phyloP scores from a whole-genome alignment of 2,797 vertebrate genomes.

The Pangasius macronema region DNA sequence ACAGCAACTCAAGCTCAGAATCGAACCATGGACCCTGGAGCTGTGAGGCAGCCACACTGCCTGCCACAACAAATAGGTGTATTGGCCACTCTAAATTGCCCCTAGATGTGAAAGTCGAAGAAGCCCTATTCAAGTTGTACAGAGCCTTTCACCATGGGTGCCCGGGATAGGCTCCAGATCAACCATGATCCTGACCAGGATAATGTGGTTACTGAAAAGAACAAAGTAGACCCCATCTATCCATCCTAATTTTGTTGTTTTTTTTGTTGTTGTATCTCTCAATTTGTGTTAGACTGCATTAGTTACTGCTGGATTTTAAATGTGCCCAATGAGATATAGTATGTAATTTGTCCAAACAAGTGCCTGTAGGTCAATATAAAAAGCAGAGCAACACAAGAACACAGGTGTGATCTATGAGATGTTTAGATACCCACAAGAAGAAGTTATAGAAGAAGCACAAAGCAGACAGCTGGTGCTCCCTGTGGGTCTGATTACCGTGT shows the following conservation, averaged over 20 bases:
- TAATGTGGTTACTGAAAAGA: background rate
- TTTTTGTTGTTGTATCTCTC: background rate
- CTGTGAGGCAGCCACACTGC: background rate
- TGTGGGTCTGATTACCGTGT: slow-evolving; percentile 70
- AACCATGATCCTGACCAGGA: background rate
- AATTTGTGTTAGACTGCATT: background rate
- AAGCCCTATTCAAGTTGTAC: background rate
- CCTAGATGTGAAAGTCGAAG: background rate
- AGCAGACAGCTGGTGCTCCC: slow-evolving; percentile 65
- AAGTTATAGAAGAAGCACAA: slow-evolving; percentile 41
- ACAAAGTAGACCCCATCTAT: background rate
- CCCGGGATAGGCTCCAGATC: background rate
- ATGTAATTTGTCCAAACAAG: background rate
- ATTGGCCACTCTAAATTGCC: background rate
- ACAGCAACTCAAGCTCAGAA: background rate
- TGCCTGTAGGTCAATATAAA: background rate
- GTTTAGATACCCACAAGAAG: slow-evolving; percentile 28
- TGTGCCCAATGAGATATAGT: background rate
- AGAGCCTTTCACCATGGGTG: background rate
- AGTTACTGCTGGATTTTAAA: background rate
- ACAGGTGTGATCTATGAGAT: background rate
- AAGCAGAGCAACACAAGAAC: background rate
- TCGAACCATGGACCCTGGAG: background rate
- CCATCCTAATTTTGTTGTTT: background rate
- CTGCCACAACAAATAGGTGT: background rate